A percentile compares a stretch with the other conserved stretches of the same genome.
These are phyloP conservation scores for Tragopan temminckii DNA, from an alignment of 2,797 vertebrate species.

Conservation along the genomic window DNA sequence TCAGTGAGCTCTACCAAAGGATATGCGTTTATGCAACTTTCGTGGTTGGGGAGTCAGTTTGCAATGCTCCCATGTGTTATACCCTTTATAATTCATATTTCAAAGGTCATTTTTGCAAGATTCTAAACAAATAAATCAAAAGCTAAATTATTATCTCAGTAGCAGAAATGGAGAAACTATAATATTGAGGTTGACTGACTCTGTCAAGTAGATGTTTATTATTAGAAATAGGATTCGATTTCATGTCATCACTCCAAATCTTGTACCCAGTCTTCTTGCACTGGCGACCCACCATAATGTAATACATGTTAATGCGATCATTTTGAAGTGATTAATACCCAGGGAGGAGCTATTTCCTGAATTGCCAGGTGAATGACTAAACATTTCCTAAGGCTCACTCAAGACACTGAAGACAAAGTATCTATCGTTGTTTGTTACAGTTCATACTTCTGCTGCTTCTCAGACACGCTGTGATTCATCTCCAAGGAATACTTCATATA, in stretches of 20 bases:
- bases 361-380: neutral
- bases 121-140: neutral
- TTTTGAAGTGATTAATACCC: neutral
- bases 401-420: neutral
- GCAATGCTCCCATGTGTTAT: neutral
- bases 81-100: neutral
- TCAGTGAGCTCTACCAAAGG: neutral
- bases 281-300: neutral
- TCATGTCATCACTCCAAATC: neutral
- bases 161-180: neutral
- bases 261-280: neutral
- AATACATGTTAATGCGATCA: neutral
- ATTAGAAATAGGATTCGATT: neutral
- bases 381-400: neutral
- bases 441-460: neutral
- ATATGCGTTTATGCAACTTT: neutral
- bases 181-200: neutral
- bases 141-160: neutral
- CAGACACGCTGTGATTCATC: constrained; percentile 19
- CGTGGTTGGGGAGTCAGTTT: neutral
- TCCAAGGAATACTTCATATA: neutral
- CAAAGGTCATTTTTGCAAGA: neutral
- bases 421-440: neutral
- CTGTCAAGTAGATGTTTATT: constrained; percentile 9
- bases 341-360: neutral